Percentiles rank a stretch among this genome's conserved stretches.
These are phyloP conservation scores for Trichomycterus rosablanca DNA, from an alignment of 2,113 vertebrate genomes.

Conservation along the genomic window DNA sequence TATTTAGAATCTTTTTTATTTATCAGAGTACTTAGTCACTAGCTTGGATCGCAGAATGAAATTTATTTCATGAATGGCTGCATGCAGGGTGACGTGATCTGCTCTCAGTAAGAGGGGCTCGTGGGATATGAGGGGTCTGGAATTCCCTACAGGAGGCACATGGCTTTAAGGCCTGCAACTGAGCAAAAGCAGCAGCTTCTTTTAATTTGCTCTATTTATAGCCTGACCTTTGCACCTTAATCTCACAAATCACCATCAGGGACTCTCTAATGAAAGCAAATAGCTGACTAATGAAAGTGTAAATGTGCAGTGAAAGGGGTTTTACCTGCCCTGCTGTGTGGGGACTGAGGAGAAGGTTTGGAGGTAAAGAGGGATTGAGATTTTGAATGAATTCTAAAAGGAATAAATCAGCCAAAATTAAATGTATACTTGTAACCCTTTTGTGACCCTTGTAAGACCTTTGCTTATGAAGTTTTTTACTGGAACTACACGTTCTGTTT, in stretches of 20 bases:
- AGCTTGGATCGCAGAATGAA: slow-evolving; percentile 4
- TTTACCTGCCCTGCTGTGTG: not conserved
- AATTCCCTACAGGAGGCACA: slow-evolving; percentile 45
- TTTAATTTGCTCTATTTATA: slow-evolving; percentile 53
- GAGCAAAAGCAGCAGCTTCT: slow-evolving; percentile 53
- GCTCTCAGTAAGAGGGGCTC: slow-evolving; percentile 34
- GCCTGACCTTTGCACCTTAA: slow-evolving; percentile 46
- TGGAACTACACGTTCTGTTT: too few relatives aligned
- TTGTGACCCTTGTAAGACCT: too few relatives aligned
- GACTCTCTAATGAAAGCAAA: slow-evolving; percentile 51
- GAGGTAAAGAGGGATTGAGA: too few relatives aligned
- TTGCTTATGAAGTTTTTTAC: too few relatives aligned
- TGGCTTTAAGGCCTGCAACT: slow-evolving; percentile 33
- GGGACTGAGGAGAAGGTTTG: slow-evolving; percentile 13
- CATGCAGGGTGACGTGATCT: slow-evolving; percentile 4
- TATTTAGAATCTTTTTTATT: not conserved
- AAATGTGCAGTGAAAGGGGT: slow-evolving; percentile 42
- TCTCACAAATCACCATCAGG: slow-evolving; percentile 47
- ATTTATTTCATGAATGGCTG: slow-evolving; percentile 28
- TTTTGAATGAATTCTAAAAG: too few relatives aligned
- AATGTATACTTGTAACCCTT: too few relatives aligned
- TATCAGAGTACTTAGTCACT: slow-evolving; percentile 23
- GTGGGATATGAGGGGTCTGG: slow-evolving; percentile 52
- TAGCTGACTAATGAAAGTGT: slow-evolving; percentile 56
- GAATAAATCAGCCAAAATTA: too few relatives aligned